These are phyloP conservation scores for Lasioglossum lativentre DNA, from an alignment of 2,888 invertebrate species.

Conservation along the genomic window DNA sequence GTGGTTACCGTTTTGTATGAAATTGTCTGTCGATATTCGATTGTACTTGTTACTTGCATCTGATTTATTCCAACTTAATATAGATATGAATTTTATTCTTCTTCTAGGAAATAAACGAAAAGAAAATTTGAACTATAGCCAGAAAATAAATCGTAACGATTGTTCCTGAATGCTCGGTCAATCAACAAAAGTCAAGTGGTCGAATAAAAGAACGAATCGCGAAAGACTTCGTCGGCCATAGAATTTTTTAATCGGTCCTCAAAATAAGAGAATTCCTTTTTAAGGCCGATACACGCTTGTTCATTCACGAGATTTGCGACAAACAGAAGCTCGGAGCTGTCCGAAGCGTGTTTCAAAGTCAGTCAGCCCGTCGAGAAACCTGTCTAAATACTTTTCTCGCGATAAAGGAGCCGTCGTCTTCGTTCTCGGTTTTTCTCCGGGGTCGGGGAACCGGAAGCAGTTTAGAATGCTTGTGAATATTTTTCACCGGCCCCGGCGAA, in stretches of 20 bases:
- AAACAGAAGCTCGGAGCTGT: background rate
- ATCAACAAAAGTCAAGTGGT: background rate
- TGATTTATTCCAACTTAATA: too few relatives aligned
- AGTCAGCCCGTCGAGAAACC: background rate
- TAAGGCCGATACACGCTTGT: background rate
- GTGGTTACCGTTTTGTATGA: too few relatives aligned
- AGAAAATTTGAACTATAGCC: too few relatives aligned
- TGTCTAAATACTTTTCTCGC: constrained; percentile 49
- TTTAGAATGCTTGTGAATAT: constrained; percentile 22
- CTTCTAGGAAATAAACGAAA: too few relatives aligned
- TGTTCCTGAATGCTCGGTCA: too few relatives aligned
- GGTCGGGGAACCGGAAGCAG: constrained; percentile 12
- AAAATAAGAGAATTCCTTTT: background rate
- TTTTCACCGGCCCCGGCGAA: background rate
- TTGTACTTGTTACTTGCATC: too few relatives aligned
- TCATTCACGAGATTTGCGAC: background rate
- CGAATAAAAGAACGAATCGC: background rate
- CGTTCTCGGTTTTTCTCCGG: background rate
- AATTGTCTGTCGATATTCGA: too few relatives aligned
- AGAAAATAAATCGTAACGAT: too few relatives aligned
- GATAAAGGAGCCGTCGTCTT: background rate
- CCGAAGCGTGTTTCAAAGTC: constrained; percentile 23
- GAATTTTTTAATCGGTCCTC: background rate
- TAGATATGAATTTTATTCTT: too few relatives aligned
- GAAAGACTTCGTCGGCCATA: background rate